Evolutionary conservation across 2,113 vertebrate genomes (phyloP), one percentile per base, ranked within the genome.

Genomic region (Ailuropoda melanoleuca): DNA sequence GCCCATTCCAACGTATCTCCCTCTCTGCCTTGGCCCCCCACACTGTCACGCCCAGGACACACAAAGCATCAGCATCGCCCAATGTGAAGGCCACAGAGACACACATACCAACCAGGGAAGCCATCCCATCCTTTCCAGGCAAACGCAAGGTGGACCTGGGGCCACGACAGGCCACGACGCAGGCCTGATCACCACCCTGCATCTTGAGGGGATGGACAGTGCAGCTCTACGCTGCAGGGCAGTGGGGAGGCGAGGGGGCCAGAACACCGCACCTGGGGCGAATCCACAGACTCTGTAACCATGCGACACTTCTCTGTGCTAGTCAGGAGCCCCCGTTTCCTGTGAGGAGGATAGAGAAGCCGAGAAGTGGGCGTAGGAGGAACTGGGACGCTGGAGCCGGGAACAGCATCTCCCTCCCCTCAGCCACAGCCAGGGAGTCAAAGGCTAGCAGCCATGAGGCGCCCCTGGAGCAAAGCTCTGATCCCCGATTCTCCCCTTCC

Each of bases 171-270:
- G 34, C 4, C 48, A 39, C 1, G 0, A 39, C 1, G 29, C 9
- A 18, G 4, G 11, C 62, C n/a, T 31, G 48, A 43, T 8, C 55
- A 14, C 4, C 0, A 0, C n/a, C 34, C 6, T 26, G 10, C 8
- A 8, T 1, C 6, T 11, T 4, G 3, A 53, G 55, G 48, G 12
- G 21, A 9, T 9, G 13, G 5, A 56, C 13, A 37, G 19, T 0
- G 6, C 5, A 6, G 56, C 37, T 39, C 37, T 43, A 17, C 1
- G 4, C 7, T 31, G n/a, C 15, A n/a, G 18, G 50, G 21, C 43
- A 4, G 74, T 43, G 39, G 72, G 39, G 72, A 29, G 43, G 26
- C 3, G 1, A 75, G 66, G 21, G 70, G 37, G 48, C 75, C 74
- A 77, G 74, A 31, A 31, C 26, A 29, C 26, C 7, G 3, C 24